A percentile compares a stretch with the other conserved stretches of the same genome.
Conservation (phyloP, 2,888 invertebrate species). For the Mayetiola destructor region DNA sequence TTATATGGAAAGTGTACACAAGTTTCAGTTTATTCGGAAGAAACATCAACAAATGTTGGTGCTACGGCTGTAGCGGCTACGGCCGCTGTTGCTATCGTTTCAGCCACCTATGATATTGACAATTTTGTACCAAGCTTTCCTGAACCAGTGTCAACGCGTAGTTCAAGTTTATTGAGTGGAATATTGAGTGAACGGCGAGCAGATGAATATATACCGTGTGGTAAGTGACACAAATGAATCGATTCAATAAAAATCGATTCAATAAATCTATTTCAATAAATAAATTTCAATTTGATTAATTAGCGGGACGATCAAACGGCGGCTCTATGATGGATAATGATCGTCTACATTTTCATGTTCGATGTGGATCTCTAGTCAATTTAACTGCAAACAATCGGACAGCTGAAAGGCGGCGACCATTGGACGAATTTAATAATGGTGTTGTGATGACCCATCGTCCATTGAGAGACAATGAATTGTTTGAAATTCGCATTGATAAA, state of each 20-base stretch:
- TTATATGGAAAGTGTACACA: conserved; percentile 73
- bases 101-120: background rate
- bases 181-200: background rate
- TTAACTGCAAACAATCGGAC: conserved; percentile 68
- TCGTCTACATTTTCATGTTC: conserved; percentile 68
- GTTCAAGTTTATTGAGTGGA: background rate
- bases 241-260: background rate
- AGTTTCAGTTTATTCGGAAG: conserved; percentile 39
- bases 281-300: background rate
- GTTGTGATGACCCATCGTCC: conserved; percentile 90
- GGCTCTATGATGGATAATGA: conserved; percentile 35
- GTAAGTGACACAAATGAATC: background rate
- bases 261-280: background rate
- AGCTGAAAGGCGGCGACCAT: conserved; percentile 72
- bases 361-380: conserved; percentile 78
- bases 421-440: conserved; percentile 91
- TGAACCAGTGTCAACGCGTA: background rate
- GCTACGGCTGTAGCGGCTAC: conserved; percentile 1
- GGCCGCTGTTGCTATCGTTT: background rate
- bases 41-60: conserved; percentile 23
- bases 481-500: conserved; percentile 86
- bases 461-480: conserved; percentile 73
- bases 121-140: background rate
- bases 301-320: conserved; percentile 12
- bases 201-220: background rate